Percentiles rank a stretch among this genome's conserved stretches.
Conservation (phyloP, 2,797 vertebrate species). For the Manis javanica region DNA sequence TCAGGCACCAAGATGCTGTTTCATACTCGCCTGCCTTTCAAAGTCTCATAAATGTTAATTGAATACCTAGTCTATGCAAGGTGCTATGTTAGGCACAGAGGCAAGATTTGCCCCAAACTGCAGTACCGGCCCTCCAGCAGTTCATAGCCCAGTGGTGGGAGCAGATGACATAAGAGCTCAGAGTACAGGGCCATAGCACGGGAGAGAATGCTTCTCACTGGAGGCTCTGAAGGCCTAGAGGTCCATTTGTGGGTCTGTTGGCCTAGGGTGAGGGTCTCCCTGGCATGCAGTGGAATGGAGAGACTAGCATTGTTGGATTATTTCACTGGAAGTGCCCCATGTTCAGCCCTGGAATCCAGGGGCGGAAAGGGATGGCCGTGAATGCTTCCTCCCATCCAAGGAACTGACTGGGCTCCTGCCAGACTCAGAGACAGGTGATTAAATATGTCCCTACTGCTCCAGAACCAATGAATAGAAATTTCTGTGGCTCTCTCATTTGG, state of each 20-base stretch:
- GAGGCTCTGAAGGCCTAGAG: not conserved
- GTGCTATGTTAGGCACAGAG: not conserved
- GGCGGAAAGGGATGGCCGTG: not conserved
- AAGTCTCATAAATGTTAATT: not conserved
- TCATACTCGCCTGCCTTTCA: not conserved
- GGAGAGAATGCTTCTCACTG: not conserved
- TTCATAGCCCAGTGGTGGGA: not conserved
- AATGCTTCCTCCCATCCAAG: not conserved
- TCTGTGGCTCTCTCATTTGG: not conserved
- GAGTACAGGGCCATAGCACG: not conserved
- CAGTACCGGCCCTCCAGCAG: not conserved
- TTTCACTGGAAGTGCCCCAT: not conserved
- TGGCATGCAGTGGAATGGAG: not conserved
- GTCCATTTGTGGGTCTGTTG: not conserved
- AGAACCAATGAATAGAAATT: not conserved
- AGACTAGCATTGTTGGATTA: not conserved
- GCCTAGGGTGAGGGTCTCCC: not conserved
- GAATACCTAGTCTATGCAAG: not conserved
- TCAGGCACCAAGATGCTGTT: not conserved
- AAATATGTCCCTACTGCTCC: not conserved
- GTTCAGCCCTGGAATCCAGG: not conserved
- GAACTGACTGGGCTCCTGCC: not conserved
- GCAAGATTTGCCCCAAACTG: not conserved
- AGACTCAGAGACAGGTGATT: not conserved
- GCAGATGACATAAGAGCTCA: not conserved